Conservation (phyloP, 2,113 vertebrate species). For the Rhinopomastus cyanomelas region DNA sequence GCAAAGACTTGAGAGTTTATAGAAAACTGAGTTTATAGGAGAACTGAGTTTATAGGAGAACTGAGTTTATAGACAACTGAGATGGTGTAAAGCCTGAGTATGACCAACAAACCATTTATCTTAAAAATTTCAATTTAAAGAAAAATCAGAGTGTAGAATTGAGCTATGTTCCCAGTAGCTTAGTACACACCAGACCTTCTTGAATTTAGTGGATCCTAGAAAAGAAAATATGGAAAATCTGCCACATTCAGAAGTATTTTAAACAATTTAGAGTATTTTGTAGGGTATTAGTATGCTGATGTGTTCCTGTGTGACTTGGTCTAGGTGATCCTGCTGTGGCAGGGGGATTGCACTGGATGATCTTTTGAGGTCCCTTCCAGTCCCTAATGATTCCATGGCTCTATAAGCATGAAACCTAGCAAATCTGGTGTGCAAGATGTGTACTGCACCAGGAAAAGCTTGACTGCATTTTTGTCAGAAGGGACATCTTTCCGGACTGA, state of each 20-base stretch:
- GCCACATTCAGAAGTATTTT: background rate
- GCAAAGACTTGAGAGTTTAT: background rate
- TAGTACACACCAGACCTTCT: background rate
- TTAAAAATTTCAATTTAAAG: background rate
- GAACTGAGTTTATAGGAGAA: background rate
- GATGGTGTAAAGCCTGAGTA: background rate
- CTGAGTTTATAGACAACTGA: background rate
- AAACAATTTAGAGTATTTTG: background rate
- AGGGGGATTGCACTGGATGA: too few relatives aligned
- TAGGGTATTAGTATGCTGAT: background rate
- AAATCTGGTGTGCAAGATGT: background rate
- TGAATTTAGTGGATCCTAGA: background rate
- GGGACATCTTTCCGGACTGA: slow-evolving; percentile 46
- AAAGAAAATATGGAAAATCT: background rate
- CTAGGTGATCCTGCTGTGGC: too few relatives aligned
- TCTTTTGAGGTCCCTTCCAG: too few relatives aligned
- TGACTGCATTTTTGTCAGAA: slow-evolving; percentile 30
- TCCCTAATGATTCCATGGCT: too few relatives aligned
- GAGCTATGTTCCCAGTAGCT: background rate
- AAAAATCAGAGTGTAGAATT: background rate
- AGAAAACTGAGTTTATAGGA: background rate
- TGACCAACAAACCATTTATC: background rate
- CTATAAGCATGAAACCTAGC: background rate
- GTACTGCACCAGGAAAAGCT: background rate
- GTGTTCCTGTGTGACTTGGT: too few relatives aligned